These are phyloP conservation scores for Regulus satrapa DNA, from an alignment of 2,113 vertebrate species.

Conservation along the genomic window DNA sequence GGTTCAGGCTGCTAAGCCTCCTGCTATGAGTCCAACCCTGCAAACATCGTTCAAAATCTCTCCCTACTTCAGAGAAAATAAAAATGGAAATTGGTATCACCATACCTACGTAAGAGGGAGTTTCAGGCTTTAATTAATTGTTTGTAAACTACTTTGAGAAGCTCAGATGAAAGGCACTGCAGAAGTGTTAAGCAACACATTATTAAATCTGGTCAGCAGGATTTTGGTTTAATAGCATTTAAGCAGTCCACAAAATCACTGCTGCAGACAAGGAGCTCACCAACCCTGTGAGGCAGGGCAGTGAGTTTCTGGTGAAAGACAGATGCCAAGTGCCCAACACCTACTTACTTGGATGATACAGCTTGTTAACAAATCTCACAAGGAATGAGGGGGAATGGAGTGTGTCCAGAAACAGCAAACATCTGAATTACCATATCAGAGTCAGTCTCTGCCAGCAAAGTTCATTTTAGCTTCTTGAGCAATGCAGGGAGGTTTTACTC, in stretches of 20 bases:
- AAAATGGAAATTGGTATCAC: not conserved
- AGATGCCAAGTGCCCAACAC: not conserved
- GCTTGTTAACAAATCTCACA: not conserved
- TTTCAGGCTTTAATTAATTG: constrained; percentile 13
- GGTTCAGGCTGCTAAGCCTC: not conserved
- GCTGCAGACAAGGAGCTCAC: not conserved
- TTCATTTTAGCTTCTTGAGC: not conserved
- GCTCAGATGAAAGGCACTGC: not conserved
- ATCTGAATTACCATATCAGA: not conserved
- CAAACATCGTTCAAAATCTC: not conserved
- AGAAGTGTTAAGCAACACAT: not conserved
- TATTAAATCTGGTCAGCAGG: not conserved
- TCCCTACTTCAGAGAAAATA: not conserved
- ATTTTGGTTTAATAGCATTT: not conserved
- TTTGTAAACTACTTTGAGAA: constrained; percentile 29
- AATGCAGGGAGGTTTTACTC: not conserved
- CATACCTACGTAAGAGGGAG: not conserved
- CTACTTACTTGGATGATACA: not conserved
- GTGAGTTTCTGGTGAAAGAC: not conserved
- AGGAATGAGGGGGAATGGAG: not conserved
- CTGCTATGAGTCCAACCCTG: not conserved
- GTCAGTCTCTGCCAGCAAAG: not conserved
- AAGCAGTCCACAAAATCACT: not conserved
- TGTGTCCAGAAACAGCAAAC: not conserved
- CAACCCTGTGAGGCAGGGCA: not conserved